Conservation (phyloP, 1,140 invertebrate species). For the Trichonephila inaurata region DNA sequence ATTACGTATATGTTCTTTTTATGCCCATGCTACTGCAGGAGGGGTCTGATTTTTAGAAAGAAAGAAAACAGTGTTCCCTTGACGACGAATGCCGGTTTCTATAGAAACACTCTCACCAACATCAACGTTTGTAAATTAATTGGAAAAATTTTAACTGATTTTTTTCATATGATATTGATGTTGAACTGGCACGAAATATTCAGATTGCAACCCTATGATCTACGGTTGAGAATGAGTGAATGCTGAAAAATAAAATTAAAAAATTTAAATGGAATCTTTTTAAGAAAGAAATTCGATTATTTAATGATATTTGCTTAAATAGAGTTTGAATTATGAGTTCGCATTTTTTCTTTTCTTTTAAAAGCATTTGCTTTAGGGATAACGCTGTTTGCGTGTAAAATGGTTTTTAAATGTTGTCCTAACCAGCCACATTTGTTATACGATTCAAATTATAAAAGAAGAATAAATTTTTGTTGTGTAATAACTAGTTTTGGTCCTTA, state of each 20-base stretch:
- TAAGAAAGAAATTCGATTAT: background rate
- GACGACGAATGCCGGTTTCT: constrained; percentile 15
- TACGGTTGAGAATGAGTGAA: background rate
- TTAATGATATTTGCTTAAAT: background rate
- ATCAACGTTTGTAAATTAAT: constrained; percentile 49
- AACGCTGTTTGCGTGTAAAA: no score
- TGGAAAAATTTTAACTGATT: constrained; percentile 50
- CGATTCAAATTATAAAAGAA: no score
- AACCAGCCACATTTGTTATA: no score
- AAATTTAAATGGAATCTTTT: background rate
- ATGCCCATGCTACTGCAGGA: background rate
- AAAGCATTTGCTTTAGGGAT: no score
- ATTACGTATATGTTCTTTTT: constrained; percentile 16
- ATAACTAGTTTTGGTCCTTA: no score
- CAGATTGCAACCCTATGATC: background rate
- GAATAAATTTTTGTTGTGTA: no score
- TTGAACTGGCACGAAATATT: background rate
- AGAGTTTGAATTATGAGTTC: no score
- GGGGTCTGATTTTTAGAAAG: constrained; percentile 40
- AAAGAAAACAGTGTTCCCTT: constrained; percentile 45
- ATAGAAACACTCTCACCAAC: constrained; percentile 11
- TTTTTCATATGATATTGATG: background rate
- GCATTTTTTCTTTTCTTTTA: no score
- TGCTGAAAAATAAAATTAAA: background rate
- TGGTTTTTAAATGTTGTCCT: no score